Evolutionary conservation across 1,140 invertebrate genomes (phyloP).

Genomic region (Ptiloglossa arizonensis): DNA sequence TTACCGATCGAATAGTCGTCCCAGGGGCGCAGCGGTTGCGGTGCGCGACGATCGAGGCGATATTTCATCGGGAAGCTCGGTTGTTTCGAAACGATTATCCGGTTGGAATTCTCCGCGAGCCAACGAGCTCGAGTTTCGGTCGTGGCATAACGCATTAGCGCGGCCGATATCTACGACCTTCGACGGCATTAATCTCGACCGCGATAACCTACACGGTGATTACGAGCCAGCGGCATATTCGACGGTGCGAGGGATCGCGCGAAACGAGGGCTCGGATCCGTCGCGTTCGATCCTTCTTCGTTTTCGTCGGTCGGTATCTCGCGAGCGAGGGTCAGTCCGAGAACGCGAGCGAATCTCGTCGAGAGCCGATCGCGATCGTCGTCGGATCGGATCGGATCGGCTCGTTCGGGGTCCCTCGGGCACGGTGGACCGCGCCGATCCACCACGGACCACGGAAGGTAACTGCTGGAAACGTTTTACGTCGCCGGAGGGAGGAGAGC

Average conservation of each 20-base stretch:
- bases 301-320: background rate
- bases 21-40: background rate
- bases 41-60: background rate
- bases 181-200: conserved; percentile 56
- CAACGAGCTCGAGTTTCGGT: conserved; percentile 4
- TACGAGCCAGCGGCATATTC: conserved; percentile 47
- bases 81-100: conserved; percentile 30
- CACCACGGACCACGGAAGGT: conserved; percentile 34
- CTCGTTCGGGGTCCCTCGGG: conserved; percentile 55
- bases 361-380: conserved; percentile 70
- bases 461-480: conserved; percentile 60
- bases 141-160: conserved; percentile 16
- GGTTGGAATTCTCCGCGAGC: conserved; percentile 12
- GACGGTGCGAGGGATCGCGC: background rate
- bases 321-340: no score
- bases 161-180: conserved; percentile 22
- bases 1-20: background rate
- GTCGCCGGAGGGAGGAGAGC: conserved; percentile 41
- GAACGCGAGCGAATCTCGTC: no score
- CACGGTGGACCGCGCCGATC: conserved; percentile 24
- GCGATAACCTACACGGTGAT: conserved; percentile 34
- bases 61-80: conserved; percentile 17
- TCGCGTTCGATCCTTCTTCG: background rate
- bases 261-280: background rate
- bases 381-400: conserved; percentile 61